These are phyloP conservation scores for Chascanopsetta lugubris DNA, from an alignment of 2,113 vertebrate species.

Conservation along the genomic window DNA sequence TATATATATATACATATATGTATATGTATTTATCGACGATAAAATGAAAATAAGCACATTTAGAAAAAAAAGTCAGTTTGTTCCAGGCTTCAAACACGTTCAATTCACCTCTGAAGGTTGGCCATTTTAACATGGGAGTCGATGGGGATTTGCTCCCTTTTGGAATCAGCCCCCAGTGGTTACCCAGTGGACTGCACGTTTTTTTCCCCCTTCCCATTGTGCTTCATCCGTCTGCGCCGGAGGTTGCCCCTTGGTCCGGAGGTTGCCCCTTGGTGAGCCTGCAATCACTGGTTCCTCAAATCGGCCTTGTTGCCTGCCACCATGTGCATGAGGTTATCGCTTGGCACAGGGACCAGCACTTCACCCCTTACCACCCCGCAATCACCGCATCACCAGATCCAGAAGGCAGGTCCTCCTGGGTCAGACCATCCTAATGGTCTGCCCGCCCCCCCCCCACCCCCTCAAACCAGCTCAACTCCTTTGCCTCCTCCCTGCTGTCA, in stretches of 20 bases:
- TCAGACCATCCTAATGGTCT: constrained; percentile 29
- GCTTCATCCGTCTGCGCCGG: too few species aligned
- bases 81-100: too few species aligned
- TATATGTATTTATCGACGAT: too few species aligned
- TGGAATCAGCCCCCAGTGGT: too few species aligned
- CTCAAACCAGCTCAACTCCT: neutral
- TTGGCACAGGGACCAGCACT: constrained; percentile 34
- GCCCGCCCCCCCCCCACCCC: constrained; percentile 43
- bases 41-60: too few species aligned
- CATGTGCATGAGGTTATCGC: constrained; percentile 65
- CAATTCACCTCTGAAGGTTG: too few species aligned
- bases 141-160: too few species aligned
- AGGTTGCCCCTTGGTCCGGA: constrained; percentile 43
- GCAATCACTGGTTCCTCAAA: constrained; percentile 39
- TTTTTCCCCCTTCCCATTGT: too few species aligned
- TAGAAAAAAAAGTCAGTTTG: too few species aligned
- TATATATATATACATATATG: too few species aligned
- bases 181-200: too few species aligned
- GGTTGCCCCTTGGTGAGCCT: constrained; percentile 57
- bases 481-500: constrained; percentile 28
- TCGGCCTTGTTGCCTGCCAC: constrained; percentile 25
- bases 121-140: too few species aligned
- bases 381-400: constrained; percentile 33
- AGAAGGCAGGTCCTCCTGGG: constrained; percentile 44
- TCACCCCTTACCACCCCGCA: constrained; percentile 6